Percentiles rank a stretch among this genome's conserved stretches.
phyloP scores from a whole-genome alignment of 2,888 invertebrate genomes.

The Nycteola revayana region DNA sequence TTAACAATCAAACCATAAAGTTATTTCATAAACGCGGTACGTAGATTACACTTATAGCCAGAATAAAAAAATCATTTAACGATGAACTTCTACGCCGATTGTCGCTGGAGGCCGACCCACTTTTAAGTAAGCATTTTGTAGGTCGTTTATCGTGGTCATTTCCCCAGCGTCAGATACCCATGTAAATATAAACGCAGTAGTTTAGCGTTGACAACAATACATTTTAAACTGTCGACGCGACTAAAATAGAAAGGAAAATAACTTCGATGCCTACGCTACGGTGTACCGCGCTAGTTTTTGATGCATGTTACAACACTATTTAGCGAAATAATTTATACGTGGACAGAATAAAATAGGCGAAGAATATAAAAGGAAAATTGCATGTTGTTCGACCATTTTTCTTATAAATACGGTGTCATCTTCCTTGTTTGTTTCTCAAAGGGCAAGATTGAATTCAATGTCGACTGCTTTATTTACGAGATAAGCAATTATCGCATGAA shows the following conservation, averaged over 20 bases:
- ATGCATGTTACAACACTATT: not conserved
- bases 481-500: too few species aligned
- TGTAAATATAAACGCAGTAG: conserved; percentile 24
- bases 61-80: conserved; percentile 45
- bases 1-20: conserved; percentile 17
- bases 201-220: conserved; percentile 10
- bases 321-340: conserved; percentile 7
- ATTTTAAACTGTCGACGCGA: too few species aligned
- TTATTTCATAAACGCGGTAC: conserved; percentile 17
- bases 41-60: conserved; percentile 30
- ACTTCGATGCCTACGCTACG: not conserved
- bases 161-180: conserved; percentile 40
- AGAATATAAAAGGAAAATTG: conserved; percentile 1
- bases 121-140: conserved; percentile 63
- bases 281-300: too few species aligned
- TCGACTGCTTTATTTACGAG: too few species aligned
- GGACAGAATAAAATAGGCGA: not conserved
- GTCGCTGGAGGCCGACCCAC: conserved; percentile 60
- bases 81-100: conserved; percentile 32
- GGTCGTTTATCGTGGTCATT: conserved; percentile 67
- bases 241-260: not conserved
- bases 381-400: not conserved
- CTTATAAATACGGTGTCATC: conserved; percentile 1
- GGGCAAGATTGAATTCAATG: too few species aligned
- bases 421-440: not conserved